These are phyloP conservation scores for Chiridota heheva DNA, from an alignment of 35 echinoderm and acorn worm species.

Conservation along the genomic window DNA sequence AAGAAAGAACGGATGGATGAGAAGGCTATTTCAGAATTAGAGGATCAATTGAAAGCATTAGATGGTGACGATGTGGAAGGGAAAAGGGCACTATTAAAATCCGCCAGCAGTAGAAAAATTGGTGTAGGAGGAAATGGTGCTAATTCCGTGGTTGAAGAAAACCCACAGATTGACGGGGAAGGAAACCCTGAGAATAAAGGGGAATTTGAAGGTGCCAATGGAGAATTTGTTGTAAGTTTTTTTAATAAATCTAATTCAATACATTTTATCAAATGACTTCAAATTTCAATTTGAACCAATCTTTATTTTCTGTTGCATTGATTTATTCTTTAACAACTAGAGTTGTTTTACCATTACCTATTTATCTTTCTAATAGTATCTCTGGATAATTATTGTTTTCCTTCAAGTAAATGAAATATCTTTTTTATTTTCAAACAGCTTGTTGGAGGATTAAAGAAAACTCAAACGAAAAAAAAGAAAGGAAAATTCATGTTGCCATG, in stretches of 20 bases:
- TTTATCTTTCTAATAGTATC: too few species aligned
- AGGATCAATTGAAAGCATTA: constrained; percentile 73
- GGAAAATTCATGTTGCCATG: constrained; percentile 77
- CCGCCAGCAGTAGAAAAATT: constrained; percentile 38
- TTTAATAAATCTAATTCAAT: background rate
- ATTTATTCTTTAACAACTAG: too few species aligned
- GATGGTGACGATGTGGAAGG: constrained; percentile 68
- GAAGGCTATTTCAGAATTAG: constrained; percentile 74
- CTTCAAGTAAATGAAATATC: too few species aligned
- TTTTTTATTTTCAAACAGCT: background rate
- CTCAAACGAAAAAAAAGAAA: constrained; percentile 78
- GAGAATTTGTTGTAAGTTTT: too few species aligned
- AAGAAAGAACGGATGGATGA: constrained; percentile 77
- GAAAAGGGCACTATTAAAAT: constrained; percentile 49
- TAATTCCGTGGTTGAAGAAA: constrained; percentile 5
- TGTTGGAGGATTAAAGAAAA: constrained; percentile 79
- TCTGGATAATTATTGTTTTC: too few species aligned
- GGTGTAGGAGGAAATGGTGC: constrained; percentile 53
- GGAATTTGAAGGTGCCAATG: background rate
- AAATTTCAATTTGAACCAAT: too few species aligned
- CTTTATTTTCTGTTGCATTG: too few species aligned
- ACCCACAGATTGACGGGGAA: constrained; percentile 8
- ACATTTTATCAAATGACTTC: too few species aligned
- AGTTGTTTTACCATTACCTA: too few species aligned
- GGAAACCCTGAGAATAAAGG: background rate